phyloP scores from a whole-genome alignment of 2,888 invertebrate genomes.

The Priocnemis perturbator region DNA sequence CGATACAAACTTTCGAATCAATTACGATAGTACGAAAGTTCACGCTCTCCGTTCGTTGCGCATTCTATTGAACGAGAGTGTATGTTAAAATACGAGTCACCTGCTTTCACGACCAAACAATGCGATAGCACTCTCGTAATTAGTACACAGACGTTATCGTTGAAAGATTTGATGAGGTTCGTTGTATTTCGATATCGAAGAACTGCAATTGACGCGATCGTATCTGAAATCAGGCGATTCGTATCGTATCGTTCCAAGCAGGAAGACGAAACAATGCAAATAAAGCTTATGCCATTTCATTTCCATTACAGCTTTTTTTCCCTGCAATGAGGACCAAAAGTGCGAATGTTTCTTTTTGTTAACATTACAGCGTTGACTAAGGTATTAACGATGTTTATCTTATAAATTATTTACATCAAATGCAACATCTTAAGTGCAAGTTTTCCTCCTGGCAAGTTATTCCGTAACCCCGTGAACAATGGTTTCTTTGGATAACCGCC shows the following conservation, averaged over 20 bases:
- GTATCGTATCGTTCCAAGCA: conserved; percentile 8
- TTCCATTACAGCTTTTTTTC: conserved; percentile 8
- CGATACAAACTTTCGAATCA: too few species aligned
- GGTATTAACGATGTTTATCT: conserved; percentile 1
- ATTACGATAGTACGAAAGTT: not conserved
- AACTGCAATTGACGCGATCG: not conserved
- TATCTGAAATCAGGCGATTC: not conserved
- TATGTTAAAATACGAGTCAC: too few species aligned
- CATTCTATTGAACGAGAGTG: too few species aligned
- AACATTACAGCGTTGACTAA: too few species aligned
- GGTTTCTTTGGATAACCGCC: too few species aligned
- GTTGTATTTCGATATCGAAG: too few species aligned
- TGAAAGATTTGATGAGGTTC: too few species aligned
- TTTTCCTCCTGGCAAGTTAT: not conserved
- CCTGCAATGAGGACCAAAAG: not conserved
- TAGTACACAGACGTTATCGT: not conserved
- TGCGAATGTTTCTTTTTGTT: not conserved
- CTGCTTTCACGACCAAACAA: too few species aligned
- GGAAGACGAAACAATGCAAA: conserved; percentile 28
- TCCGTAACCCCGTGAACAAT: too few species aligned
- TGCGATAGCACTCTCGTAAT: conserved; percentile 2
- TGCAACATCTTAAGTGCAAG: conserved; percentile 8
- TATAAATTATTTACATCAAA: conserved; percentile 4
- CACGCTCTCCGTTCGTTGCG: too few species aligned
- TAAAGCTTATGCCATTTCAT: conserved; percentile 1